Percentiles rank a stretch among this genome's conserved stretches.
phyloP scores from a whole-genome alignment of 2,888 invertebrate genomes.

The Drosophila melanosoma region DNA sequence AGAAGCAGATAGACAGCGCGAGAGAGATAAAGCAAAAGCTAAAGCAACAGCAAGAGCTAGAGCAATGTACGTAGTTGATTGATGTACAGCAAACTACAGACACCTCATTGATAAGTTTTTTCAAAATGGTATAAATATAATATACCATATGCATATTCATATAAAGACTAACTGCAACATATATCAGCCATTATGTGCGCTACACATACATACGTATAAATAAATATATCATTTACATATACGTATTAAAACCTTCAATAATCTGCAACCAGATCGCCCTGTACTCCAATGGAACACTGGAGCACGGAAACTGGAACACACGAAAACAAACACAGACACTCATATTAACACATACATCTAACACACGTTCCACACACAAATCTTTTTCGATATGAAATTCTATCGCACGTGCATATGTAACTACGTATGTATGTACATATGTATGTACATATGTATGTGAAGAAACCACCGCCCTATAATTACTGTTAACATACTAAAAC shows the following conservation, averaged over 20 bases:
- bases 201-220: conserved; percentile 36
- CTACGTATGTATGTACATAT: conserved; percentile 13
- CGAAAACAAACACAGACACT: conserved; percentile 15
- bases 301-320: conserved; percentile 13
- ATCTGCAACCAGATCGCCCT: conserved; percentile 6
- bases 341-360: conserved; percentile 1
- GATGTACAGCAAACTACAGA: conserved; percentile 39
- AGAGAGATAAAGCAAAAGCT: not conserved
- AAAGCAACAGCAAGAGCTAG: not conserved
- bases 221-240: conserved; percentile 48
- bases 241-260: conserved; percentile 46
- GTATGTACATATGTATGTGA: conserved; percentile 31
- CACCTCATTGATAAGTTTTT: conserved; percentile 38
- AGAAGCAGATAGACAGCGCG: conserved; percentile 16
- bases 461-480: conserved; percentile 58
- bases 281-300: conserved; percentile 13
- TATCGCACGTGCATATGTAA: conserved; percentile 18
- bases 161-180: conserved; percentile 37
- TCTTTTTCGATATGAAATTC: conserved; percentile 11
- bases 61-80: conserved; percentile 43
- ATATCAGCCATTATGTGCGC: conserved; percentile 34
- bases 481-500: conserved; percentile 38
- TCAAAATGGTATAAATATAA: conserved; percentile 41
- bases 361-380: not conserved
- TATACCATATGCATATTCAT: conserved; percentile 41